A percentile compares a stretch with the other conserved stretches of the same genome.
phyloP scores from a whole-genome alignment of 2,113 vertebrate species.

The Ellobius talpinus region DNA sequence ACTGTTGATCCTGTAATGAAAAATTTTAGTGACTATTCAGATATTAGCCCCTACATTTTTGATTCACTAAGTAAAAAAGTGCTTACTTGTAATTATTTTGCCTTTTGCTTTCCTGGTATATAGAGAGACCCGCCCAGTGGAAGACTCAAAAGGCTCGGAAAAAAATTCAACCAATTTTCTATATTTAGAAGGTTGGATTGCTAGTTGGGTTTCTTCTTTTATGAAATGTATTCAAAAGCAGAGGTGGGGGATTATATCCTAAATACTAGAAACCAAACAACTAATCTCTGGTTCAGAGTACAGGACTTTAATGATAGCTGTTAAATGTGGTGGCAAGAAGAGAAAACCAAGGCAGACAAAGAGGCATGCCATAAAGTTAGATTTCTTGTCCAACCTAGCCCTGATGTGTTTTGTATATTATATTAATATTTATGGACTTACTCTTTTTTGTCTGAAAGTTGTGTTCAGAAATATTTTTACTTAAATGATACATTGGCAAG shows the following conservation, averaged over 20 bases:
- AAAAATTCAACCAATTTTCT: not conserved
- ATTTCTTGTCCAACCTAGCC: not conserved
- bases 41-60: not conserved
- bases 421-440: not conserved
- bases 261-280: not conserved
- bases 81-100: not conserved
- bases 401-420: not conserved
- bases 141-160: not conserved
- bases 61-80: not conserved
- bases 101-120: not conserved
- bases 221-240: not conserved
- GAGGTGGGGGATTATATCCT: not conserved
- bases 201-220: not conserved
- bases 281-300: not conserved
- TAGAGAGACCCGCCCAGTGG: not conserved
- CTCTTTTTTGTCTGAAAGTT: not conserved
- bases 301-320: not conserved
- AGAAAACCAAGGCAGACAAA: not conserved
- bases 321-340: not conserved
- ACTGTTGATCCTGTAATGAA: not conserved
- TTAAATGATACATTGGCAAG: slow-evolving; percentile 2
- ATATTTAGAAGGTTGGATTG: not conserved
- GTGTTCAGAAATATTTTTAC: not conserved
- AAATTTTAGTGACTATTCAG: not conserved
- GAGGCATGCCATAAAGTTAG: not conserved